Conservation (phyloP, 2,113 vertebrate genomes). For the Coptodon rendalli region DNA sequence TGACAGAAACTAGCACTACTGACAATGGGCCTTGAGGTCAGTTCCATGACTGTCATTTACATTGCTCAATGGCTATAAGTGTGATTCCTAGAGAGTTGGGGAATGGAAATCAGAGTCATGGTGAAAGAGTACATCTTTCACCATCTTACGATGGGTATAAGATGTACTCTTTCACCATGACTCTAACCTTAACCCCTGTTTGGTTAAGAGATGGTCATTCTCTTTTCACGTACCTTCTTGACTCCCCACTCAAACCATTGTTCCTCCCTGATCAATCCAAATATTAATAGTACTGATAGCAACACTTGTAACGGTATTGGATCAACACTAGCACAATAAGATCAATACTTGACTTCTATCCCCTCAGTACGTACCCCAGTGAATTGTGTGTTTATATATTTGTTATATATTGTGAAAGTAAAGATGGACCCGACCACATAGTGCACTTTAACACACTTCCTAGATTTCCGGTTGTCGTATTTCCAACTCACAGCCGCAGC, state of each 20-base stretch:
- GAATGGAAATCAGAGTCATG: neutral
- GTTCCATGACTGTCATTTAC: neutral
- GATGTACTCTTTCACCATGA: neutral
- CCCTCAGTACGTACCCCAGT: neutral
- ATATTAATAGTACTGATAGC: neutral
- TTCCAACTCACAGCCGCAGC: neutral
- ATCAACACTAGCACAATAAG: fast-evolving
- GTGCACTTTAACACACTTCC: neutral
- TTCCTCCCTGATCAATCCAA: neutral
- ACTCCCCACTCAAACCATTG: neutral
- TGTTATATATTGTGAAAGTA: neutral
- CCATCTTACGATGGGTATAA: neutral
- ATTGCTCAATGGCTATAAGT: neutral
- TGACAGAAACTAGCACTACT: neutral
- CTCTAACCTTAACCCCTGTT: neutral
- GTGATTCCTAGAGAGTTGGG: neutral
- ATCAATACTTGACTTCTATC: neutral
- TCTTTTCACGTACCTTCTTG: neutral
- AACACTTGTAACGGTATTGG: neutral
- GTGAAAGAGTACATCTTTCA: too few relatives aligned
- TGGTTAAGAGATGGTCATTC: neutral
- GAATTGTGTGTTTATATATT: neutral
- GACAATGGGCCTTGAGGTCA: neutral
- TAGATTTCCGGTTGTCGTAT: neutral
- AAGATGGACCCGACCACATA: neutral